A percentile compares a stretch with the other conserved stretches of the same genome.
phyloP scores from a whole-genome alignment of 2,888 invertebrate species.

The Pyrrhia umbra region DNA sequence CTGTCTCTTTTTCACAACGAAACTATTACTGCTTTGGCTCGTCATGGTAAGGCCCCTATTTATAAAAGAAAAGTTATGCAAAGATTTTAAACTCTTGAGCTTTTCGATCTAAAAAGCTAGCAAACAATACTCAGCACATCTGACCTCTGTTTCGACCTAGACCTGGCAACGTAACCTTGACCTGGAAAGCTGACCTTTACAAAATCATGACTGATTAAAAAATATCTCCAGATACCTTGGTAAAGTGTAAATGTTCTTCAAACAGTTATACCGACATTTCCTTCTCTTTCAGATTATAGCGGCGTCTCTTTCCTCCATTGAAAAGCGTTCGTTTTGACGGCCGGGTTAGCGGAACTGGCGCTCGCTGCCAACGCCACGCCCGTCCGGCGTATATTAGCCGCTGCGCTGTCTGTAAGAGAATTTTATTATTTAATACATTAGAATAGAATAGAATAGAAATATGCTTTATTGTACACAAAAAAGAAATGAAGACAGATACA shows the following conservation, averaged over 20 bases:
- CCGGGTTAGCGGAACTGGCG: slow-evolving; percentile 90
- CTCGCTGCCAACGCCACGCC: slow-evolving; percentile 89
- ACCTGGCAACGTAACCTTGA: too few species aligned
- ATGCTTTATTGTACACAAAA: too few species aligned
- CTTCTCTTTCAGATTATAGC: slow-evolving; percentile 75
- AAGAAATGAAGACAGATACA: too few species aligned
- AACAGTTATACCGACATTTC: not conserved
- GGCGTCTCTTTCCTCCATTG: slow-evolving; percentile 97
- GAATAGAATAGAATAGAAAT: too few species aligned
- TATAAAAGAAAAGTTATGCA: too few species aligned
- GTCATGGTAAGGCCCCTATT: too few species aligned
- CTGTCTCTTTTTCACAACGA: too few species aligned
- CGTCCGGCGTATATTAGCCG: slow-evolving; percentile 91
- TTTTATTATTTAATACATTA: too few species aligned
- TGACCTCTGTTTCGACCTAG: not conserved
- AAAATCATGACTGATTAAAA: not conserved
- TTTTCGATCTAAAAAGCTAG: not conserved
- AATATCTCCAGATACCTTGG: not conserved
- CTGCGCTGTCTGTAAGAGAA: slow-evolving; percentile 86
- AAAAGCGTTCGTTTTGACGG: slow-evolving; percentile 93
- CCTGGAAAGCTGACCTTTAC: too few species aligned
- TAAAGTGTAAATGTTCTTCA: not conserved
- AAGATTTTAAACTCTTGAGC: not conserved
- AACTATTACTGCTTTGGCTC: too few species aligned
- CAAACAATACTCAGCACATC: not conserved